Evolutionary conservation across 2,797 vertebrate genomes (phyloP).

Genomic region (Rachycentron canadum): DNA sequence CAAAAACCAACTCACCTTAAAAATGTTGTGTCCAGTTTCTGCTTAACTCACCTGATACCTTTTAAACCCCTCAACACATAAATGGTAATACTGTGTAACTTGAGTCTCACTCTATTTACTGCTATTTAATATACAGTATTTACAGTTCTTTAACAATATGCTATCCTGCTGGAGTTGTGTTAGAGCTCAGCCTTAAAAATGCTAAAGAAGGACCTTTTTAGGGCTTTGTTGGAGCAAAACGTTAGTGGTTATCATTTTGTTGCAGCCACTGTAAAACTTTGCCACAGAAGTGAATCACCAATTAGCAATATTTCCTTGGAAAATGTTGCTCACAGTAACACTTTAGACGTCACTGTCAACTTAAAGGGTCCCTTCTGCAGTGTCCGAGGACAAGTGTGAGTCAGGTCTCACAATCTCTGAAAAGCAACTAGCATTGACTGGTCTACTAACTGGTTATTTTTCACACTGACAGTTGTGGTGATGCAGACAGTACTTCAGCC

Average conservation of each 20-base stretch:
- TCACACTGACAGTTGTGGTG: not conserved
- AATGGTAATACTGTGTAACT: conserved; percentile 10
- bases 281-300: not conserved
- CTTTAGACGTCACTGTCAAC: not conserved
- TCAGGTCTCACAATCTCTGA: not conserved
- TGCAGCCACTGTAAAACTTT: not conserved
- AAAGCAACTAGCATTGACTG: not conserved
- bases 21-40: not conserved
- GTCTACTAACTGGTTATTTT: conserved; percentile 10
- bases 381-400: not conserved
- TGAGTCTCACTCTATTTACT: not conserved
- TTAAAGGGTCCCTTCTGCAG: not conserved
- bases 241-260: not conserved
- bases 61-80: not conserved
- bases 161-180: not conserved
- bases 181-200: not conserved
- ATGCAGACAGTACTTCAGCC: conserved; percentile 3
- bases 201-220: not conserved
- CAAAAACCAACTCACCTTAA: not conserved
- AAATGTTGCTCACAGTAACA: not conserved
- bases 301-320: not conserved
- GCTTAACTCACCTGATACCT: conserved; percentile 1
- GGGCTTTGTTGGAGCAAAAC: not conserved
- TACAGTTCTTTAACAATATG: not conserved
- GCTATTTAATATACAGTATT: too few species aligned